Base-by-base conservation (phyloP, 2,888 invertebrate genomes). In the Aspidapion aeneum region DNA sequence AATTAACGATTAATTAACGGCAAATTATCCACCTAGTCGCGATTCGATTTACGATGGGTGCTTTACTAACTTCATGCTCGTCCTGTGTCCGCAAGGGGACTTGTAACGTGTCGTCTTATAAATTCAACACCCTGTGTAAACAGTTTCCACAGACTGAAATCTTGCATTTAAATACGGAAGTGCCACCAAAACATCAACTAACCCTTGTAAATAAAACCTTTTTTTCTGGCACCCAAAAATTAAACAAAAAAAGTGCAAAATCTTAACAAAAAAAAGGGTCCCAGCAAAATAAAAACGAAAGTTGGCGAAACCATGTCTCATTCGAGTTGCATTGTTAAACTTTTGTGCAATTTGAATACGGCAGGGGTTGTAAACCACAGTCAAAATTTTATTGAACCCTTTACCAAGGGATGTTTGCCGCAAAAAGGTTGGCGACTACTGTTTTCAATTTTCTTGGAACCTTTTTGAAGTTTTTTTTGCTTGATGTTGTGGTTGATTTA, bases 381-480 rank as follows among this genome's bases (percentile, higher is more conserved):
- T 35, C 3, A 35, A 35, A 52, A 9, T 52, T 17, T 19, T 19
- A 18, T 52, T 63, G 65, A 51, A n/a, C n/a, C 58, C 50, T 22
- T 19, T 21, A 66, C 66, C 71, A 73, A 71, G 71, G 71, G 68
- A 63, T 67, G 67, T 68, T 67, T 68, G 70, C 73, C 72, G 73
- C 73, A 71, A 71, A 71, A 68, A 70, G 71, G 68, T 68, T 68
- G 67, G 64, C 58, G 66, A 69, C 74, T 74, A 74, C 73, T 73
- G 73, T 72, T 70, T 66, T 9, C 18, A 52, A 52, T 52, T 35
- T 52, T 52, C 52, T 52, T 52, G 19, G 52, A 52, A 52, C 18
- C 17, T 19, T 52, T 18, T 19, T n/a, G 49, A 52, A 52, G 17
- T 17, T 9, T 5, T 52, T 52, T 19, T 35, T 35, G 35, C 35